Evolutionary conservation across 2,113 vertebrate species (phyloP), one percentile per base, ranked within the genome.

Genomic region (Microcebus tavaratra): DNA sequence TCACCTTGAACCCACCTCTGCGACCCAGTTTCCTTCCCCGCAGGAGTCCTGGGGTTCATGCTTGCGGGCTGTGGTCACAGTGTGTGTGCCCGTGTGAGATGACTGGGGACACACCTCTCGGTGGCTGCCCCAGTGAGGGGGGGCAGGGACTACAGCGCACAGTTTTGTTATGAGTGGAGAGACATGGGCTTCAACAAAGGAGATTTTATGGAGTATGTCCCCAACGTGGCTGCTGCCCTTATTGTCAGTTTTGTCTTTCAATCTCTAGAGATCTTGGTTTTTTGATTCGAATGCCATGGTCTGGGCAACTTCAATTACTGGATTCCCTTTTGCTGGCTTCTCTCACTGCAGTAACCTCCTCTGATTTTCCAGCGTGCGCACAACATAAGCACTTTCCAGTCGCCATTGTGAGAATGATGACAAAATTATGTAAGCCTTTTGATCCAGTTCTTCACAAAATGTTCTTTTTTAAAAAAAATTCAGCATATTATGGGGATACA

Each of bases 1-100:
- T 75, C 13, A 8, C 18, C 61, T 57, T 0, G 39, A n/a, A 42
- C 12, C 36, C 6, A 21, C 12, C 27, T 8, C 0, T 4, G 8
- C 0, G 29, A 34, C 12, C 2, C 6, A 2, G 8, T 8, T 36
- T 4, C 45, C 25, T 53, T n/a, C 59, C 6, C 21, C 31, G 15
- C 1, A 11, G 39, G 50, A 13, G 9, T 42, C 29, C 21, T 18
- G 1, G 0, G 8, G 23, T 34, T 14, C 1, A 25, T 34, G 0
- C 5, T 17, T 1, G 73, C 21, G 3, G 6, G 25, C 29, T 0
- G 0, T 1, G 2, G 0, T 57, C n/a, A 11, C 39, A 4, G 1
- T 29, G 15, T 6, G 53, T 18, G 13, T 14, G 0, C 1, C 18
- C 23, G 9, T 27, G 29, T 6, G 70, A 59, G 18, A 29, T 20